These are phyloP conservation scores for Biston stratarius DNA, from an alignment of 2,888 invertebrate species.

Conservation along the genomic window DNA sequence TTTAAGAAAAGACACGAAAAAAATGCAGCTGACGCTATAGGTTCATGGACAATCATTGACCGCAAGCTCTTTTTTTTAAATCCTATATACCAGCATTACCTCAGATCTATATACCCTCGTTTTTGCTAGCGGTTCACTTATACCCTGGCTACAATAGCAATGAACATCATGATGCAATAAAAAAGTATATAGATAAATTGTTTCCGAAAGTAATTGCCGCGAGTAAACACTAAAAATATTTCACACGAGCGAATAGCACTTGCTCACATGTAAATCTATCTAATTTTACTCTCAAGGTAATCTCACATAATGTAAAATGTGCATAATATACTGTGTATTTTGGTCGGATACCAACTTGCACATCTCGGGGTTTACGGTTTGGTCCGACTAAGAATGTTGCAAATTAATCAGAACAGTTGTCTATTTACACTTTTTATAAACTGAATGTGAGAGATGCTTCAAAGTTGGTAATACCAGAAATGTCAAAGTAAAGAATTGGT, in stretches of 20 bases:
- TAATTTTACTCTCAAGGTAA: constrained; percentile 77
- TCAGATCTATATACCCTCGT: too few relatives aligned
- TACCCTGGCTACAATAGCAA: background rate
- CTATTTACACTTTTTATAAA: background rate
- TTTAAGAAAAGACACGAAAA: too few relatives aligned
- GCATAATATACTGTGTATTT: constrained; percentile 73
- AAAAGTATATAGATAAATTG: background rate
- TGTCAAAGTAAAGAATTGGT: too few relatives aligned
- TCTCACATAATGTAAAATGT: constrained; percentile 71
- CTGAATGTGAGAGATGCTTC: too few relatives aligned
- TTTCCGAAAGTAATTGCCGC: constrained; percentile 30
- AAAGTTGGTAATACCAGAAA: too few relatives aligned
- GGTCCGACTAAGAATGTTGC: background rate
- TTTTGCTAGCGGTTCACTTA: too few relatives aligned
- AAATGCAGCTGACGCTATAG: too few relatives aligned
- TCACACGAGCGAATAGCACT: constrained; percentile 57
- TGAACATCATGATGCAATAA: background rate
- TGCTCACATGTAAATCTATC: constrained; percentile 65
- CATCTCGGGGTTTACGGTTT: constrained; percentile 59
- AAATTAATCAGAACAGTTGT: background rate
- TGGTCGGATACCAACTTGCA: constrained; percentile 61
- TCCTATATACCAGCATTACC: too few relatives aligned
- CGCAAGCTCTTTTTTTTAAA: too few relatives aligned
- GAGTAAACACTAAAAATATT: constrained; percentile 57
- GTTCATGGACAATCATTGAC: too few relatives aligned